Evolutionary conservation across 1,140 invertebrate genomes (phyloP), one percentile per base, ranked within the genome.

Genomic region (Pachyrhynchus sulphureomaculatus): DNA sequence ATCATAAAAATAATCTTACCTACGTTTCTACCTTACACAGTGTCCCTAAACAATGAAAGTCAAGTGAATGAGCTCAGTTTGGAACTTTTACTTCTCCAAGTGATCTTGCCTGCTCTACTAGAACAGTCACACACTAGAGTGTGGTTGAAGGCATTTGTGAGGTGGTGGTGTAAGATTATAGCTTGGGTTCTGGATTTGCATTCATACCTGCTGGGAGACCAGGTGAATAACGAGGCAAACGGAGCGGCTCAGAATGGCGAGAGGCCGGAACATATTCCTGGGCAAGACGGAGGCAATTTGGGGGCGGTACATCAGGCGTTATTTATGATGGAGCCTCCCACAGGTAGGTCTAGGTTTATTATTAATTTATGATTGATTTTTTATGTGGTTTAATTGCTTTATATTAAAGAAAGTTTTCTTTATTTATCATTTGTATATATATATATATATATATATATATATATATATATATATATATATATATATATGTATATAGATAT

Each of bases 101-200:
- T 98, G 15, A 93, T 99, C 21, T 80, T 99, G 36, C 96, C 96
- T 4, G 95, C 96, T 0, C 80, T 99, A 39, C 78, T 99, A 33
- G 96, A 99, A 74, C 96, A 99, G 77, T 93, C 92, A 0, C 94
- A 99, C 72, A 96, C 95, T 0, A 81, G 95, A 6, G 89, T 88
- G 0, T 97, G 95, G 92, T 76, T 99, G 12, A 98, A 98, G 77
- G 83, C 86, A 9, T 74, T 94, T 1, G 85, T 99, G 0, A 83
- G 89, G 4, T 83, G 86, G 29, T 99, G 97, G 97, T 98, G 95
- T 74, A 79, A 83, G 4, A 84, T 83, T 2, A 91, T 96, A 0
- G 88, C 95, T 0, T 94, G 91, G 81, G 66, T 93, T 12, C 76
- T 98, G 1, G 90, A 91, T 44, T 81, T 99, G 0, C 85, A 92